phyloP scores from a whole-genome alignment of 1,140 invertebrate species.

The Maniola jurtina region DNA sequence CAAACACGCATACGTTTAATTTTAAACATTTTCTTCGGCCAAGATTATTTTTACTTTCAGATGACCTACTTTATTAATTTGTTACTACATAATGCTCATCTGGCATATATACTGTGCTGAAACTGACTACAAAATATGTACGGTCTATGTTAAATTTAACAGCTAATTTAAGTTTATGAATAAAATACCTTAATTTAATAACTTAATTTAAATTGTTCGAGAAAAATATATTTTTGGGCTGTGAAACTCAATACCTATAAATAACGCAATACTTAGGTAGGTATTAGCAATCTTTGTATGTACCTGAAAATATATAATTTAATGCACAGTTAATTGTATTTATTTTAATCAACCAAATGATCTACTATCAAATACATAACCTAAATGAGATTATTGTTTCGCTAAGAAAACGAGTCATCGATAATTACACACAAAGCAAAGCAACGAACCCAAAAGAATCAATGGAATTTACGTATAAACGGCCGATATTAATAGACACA shows the following conservation, averaged over 20 bases:
- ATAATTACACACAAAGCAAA: too few species aligned
- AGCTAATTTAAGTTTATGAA: too few species aligned
- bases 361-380: not conserved
- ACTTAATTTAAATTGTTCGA: not conserved
- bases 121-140: too few species aligned
- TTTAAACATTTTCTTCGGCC: constrained; percentile 2
- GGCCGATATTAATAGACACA: too few species aligned
- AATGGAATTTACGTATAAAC: too few species aligned
- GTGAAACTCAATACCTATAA: not conserved
- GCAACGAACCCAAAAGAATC: too few species aligned
- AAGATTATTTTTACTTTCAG: not conserved
- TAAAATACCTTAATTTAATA: not conserved
- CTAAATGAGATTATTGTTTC: not conserved
- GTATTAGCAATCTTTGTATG: not conserved
- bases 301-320: constrained; percentile 9
- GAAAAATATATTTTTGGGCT: constrained; percentile 1
- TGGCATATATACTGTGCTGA: not conserved
- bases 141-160: too few species aligned
- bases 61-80: not conserved
- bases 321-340: not conserved
- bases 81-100: not conserved
- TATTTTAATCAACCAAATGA: too few species aligned
- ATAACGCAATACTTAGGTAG: not conserved
- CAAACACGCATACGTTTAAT: not conserved
- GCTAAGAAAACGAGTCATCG: too few species aligned